phyloP scores from a whole-genome alignment of 1,140 invertebrate species.

The Ips typographus region DNA sequence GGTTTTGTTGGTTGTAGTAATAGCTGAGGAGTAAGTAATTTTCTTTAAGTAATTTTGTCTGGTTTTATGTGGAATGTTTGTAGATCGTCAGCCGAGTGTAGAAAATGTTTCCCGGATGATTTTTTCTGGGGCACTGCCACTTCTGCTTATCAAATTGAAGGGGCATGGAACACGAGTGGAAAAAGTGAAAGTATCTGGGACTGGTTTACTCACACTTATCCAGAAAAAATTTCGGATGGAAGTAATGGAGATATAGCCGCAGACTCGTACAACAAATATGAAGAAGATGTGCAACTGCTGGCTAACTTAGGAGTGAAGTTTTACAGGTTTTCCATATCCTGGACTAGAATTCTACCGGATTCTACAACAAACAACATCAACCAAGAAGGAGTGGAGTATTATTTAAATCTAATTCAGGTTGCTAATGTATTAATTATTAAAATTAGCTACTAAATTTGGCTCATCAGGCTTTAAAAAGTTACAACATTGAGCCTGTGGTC shows the following conservation, averaged over 20 bases:
- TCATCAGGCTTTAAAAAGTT: constrained; percentile 37
- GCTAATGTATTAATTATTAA: constrained; percentile 54
- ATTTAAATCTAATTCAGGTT: constrained; percentile 63
- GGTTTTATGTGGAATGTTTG: neutral
- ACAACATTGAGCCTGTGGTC: constrained; percentile 65
- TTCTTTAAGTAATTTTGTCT: neutral
- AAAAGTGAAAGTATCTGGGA: constrained; percentile 62
- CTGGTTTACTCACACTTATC: constrained; percentile 56
- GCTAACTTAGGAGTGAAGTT: constrained; percentile 24
- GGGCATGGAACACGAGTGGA: constrained; percentile 41
- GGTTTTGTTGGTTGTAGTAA: neutral
- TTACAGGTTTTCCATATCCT: constrained; percentile 61
- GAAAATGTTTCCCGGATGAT: constrained; percentile 14
- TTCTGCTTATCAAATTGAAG: constrained; percentile 27
- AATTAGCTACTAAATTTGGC: neutral
- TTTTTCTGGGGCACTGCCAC: constrained; percentile 20
- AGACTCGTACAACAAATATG: constrained; percentile 33
- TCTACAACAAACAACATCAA: constrained; percentile 56
- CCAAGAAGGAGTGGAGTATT: constrained; percentile 63
- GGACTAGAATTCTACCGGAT: constrained; percentile 53
- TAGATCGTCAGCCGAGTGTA: constrained; percentile 17
- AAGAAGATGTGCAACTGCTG: constrained; percentile 26
- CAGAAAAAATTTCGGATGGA: constrained; percentile 44
- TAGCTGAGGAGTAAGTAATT: neutral
- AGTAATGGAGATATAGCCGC: constrained; percentile 28